Percentiles rank a stretch among this genome's conserved stretches.
phyloP scores from a whole-genome alignment of 2,888 invertebrate species.

The Oscheius myriophilus region DNA sequence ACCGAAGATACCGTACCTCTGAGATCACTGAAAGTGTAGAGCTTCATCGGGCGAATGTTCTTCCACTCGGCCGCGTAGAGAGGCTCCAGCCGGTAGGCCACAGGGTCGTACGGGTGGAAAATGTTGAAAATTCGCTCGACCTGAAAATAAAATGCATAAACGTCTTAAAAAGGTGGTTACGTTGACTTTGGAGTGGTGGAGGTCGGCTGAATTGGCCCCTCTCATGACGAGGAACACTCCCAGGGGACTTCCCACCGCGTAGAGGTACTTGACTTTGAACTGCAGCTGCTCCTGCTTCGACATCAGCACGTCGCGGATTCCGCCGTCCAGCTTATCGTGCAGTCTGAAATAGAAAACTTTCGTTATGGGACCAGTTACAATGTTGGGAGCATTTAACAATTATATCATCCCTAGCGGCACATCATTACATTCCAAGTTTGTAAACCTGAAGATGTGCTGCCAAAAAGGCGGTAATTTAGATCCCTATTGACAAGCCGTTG shows the following conservation, averaged over 20 bases:
- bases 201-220: slow-evolving; percentile 50
- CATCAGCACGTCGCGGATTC: slow-evolving; percentile 56
- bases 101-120: slow-evolving; percentile 65
- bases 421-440: too few relatives aligned
- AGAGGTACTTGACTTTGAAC: slow-evolving; percentile 64
- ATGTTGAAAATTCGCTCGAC: slow-evolving; percentile 67
- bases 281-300: slow-evolving; percentile 57
- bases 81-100: slow-evolving; percentile 68
- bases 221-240: slow-evolving; percentile 69
- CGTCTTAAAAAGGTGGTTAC: neutral
- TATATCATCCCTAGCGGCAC: too few relatives aligned
- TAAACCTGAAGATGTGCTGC: too few relatives aligned
- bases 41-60: slow-evolving; percentile 65
- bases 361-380: neutral
- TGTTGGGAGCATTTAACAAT: too few relatives aligned
- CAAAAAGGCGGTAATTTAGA: too few relatives aligned
- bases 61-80: slow-evolving; percentile 65
- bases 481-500: too few relatives aligned
- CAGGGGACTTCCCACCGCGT: slow-evolving; percentile 68
- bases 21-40: slow-evolving; percentile 49
- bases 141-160: slow-evolving; percentile 23
- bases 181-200: slow-evolving; percentile 36
- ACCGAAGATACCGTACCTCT: slow-evolving; percentile 23
- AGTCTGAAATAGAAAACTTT: slow-evolving; percentile 12
- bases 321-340: slow-evolving; percentile 53